A percentile compares a stretch with the other conserved stretches of the same genome.
Evolutionary conservation across 2,888 invertebrate genomes (phyloP).

Genomic region (Polyommatus iphigenia): DNA sequence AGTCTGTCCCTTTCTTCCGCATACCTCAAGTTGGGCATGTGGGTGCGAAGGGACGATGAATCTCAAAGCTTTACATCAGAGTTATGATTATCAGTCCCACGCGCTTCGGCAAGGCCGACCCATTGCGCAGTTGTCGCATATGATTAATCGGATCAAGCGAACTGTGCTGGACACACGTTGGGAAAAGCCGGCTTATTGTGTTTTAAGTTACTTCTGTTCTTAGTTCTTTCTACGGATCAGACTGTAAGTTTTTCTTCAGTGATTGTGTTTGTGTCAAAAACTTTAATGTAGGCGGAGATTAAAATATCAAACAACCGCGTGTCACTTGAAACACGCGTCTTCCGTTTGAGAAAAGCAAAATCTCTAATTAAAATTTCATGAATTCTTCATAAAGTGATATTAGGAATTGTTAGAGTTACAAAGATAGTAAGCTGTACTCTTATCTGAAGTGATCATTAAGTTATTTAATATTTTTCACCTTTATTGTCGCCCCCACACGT

Average conservation of each 20-base stretch:
- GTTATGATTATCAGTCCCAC: constrained; percentile 71
- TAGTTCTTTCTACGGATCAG: constrained; percentile 19
- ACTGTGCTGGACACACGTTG: constrained; percentile 70
- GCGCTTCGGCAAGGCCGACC: constrained; percentile 65
- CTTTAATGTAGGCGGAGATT: not conserved
- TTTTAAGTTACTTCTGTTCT: not conserved
- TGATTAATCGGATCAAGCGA: constrained; percentile 71
- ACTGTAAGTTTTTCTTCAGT: not conserved
- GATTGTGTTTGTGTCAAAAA: not conserved
- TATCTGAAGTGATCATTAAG: not conserved
- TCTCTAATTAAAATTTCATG: not conserved
- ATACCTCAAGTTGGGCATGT: constrained; percentile 41
- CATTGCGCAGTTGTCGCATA: constrained; percentile 73
- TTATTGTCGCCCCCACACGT: not conserved
- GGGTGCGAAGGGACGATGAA: constrained; percentile 57
- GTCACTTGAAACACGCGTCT: not conserved
- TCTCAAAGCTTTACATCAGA: constrained; percentile 48
- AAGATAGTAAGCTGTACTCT: not conserved
- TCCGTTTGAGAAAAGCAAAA: not conserved
- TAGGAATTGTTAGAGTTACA: not conserved
- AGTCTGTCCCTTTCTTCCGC: constrained; percentile 43
- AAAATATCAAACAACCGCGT: not conserved
- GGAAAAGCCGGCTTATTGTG: constrained; percentile 50
- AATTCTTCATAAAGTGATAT: not conserved
- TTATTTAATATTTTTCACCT: not conserved